Conservation (phyloP, 2,113 vertebrate genomes). For the Myanophis thanlyinensis region DNA sequence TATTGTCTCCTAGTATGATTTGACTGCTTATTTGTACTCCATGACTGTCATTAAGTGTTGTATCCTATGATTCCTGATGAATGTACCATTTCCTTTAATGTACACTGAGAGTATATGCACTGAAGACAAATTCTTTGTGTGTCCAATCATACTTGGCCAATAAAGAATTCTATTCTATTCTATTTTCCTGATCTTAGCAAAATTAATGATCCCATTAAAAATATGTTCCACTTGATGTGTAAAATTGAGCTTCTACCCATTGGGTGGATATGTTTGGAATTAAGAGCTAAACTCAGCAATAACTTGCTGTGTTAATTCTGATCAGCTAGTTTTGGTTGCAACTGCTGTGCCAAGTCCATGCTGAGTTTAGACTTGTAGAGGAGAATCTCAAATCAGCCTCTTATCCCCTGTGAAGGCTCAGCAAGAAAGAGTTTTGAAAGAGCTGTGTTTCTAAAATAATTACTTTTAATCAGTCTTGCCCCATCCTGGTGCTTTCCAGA, state of each 20-base stretch:
- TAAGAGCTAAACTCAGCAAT: slow-evolving; percentile 13
- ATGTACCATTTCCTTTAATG: too few relatives aligned
- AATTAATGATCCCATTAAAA: not conserved
- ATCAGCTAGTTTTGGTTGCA: slow-evolving; percentile 58
- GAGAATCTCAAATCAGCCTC: slow-evolving; percentile 18
- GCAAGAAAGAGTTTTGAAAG: slow-evolving; percentile 52
- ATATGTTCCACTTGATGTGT: not conserved
- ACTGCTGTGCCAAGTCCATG: slow-evolving; percentile 17
- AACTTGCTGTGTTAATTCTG: slow-evolving; percentile 43
- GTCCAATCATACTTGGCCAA: too few relatives aligned
- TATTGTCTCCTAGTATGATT: too few relatives aligned
- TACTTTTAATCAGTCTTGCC: not conserved
- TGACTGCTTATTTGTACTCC: too few relatives aligned
- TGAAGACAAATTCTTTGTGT: too few relatives aligned
- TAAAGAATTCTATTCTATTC: too few relatives aligned
- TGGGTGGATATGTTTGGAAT: not conserved
- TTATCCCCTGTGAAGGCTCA: slow-evolving; percentile 51
- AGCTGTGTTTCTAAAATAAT: not conserved
- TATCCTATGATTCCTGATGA: too few relatives aligned
- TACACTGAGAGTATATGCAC: too few relatives aligned
- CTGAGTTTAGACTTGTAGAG: slow-evolving; percentile 50
- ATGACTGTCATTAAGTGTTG: too few relatives aligned
- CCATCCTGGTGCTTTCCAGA: not conserved
- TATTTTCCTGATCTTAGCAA: not conserved
- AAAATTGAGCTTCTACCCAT: not conserved